Evolutionary conservation across 2,113 vertebrate species (phyloP).

Genomic region (Climacteris rufus): DNA sequence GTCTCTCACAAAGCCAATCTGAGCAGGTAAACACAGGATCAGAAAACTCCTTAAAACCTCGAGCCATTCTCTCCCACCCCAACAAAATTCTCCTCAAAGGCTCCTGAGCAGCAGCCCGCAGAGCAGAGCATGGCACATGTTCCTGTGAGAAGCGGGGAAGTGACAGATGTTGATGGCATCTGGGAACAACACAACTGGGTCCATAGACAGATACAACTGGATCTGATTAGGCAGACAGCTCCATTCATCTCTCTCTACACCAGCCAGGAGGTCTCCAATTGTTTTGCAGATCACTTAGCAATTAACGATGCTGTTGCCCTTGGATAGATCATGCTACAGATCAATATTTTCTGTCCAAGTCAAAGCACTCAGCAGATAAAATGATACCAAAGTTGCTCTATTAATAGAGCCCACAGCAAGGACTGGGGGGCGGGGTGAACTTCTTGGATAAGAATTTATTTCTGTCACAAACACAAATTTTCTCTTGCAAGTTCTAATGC

Average conservation of each 20-base stretch:
- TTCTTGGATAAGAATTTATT: neutral
- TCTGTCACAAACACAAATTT: neutral
- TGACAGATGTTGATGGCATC: conserved; percentile 14
- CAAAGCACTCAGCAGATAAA: conserved; percentile 25
- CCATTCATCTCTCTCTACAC: conserved; percentile 32
- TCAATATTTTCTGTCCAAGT: conserved; percentile 54
- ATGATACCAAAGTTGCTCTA: conserved; percentile 25
- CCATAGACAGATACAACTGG: neutral
- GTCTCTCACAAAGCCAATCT: neutral
- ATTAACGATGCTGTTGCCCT: conserved; percentile 69
- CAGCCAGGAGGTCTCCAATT: conserved; percentile 62
- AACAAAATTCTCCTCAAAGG: neutral
- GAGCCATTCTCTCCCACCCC: accelerated
- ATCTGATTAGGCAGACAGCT: conserved; percentile 59
- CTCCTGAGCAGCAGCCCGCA: neutral
- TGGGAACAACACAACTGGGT: neutral
- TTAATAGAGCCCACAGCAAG: conserved; percentile 38
- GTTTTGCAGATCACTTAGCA: conserved; percentile 69
- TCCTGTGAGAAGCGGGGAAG: neutral
- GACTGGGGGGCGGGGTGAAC: neutral
- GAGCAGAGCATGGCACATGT: neutral
- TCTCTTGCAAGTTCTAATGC: neutral
- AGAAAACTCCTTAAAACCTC: neutral
- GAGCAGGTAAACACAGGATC: neutral
- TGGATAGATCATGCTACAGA: conserved; percentile 44